phyloP scores from a whole-genome alignment of 2,888 invertebrate species.

The Danaus chrysippus region DNA sequence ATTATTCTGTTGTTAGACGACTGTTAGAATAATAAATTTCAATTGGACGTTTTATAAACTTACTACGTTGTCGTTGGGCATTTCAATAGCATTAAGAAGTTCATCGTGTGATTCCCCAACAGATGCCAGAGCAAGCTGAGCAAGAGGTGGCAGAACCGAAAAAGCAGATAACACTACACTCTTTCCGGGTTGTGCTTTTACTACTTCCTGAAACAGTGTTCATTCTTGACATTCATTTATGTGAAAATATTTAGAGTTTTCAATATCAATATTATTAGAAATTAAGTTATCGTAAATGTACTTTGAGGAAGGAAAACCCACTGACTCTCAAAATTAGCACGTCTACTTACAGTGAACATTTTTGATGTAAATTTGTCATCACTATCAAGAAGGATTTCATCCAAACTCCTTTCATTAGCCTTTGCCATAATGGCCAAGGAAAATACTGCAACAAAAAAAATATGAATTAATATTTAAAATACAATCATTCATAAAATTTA shows the following conservation, averaged over 20 bases:
- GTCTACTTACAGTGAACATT: constrained; percentile 55
- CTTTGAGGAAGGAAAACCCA: too few species aligned
- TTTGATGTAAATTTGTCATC: constrained; percentile 53
- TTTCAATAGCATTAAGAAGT: constrained; percentile 50
- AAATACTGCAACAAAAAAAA: constrained; percentile 28
- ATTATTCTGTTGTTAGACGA: neutral
- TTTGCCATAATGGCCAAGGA: constrained; percentile 40
- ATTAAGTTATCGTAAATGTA: too few species aligned
- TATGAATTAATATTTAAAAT: neutral
- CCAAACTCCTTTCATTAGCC: constrained; percentile 36
- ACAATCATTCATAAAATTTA: neutral
- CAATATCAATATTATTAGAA: too few species aligned
- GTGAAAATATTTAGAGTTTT: too few species aligned
- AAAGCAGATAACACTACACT: constrained; percentile 67
- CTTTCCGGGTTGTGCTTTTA: constrained; percentile 42
- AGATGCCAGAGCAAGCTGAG: constrained; percentile 56
- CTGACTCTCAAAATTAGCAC: too few species aligned
- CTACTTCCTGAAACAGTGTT: constrained; percentile 48
- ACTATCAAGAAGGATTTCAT: constrained; percentile 38
- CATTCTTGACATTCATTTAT: too few species aligned
- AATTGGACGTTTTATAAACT: neutral
- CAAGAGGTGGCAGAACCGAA: constrained; percentile 64
- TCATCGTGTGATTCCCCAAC: constrained; percentile 59
- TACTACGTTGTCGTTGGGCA: constrained; percentile 50
- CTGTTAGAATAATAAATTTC: neutral